A percentile compares a stretch with the other conserved stretches of the same genome.
phyloP scores from a whole-genome alignment of 1,140 invertebrate species.

The Sitophilus oryzae region DNA sequence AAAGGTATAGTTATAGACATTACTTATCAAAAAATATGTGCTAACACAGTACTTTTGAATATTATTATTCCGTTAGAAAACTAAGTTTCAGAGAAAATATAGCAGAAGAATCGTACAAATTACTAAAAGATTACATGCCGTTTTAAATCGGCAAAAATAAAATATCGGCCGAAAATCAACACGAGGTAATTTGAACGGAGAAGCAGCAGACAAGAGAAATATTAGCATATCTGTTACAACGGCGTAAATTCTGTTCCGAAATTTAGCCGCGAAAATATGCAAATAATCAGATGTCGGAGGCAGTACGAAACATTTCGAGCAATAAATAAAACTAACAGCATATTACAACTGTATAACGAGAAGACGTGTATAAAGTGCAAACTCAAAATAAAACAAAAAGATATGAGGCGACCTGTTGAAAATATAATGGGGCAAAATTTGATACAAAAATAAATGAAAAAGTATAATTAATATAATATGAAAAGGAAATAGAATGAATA shows the following conservation, averaged over 20 bases:
- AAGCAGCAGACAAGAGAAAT: not conserved
- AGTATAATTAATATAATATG: too few species aligned
- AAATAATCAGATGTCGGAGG: not conserved
- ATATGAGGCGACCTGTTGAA: not conserved
- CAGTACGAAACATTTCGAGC: not conserved
- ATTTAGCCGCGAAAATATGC: not conserved
- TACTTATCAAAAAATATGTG: too few species aligned
- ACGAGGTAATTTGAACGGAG: not conserved
- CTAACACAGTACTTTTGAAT: too few species aligned
- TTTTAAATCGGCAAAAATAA: too few species aligned
- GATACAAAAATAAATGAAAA: too few species aligned
- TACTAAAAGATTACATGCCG: too few species aligned
- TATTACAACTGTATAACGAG: not conserved
- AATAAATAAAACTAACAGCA: not conserved
- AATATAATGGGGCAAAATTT: not conserved
- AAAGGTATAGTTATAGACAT: too few species aligned
- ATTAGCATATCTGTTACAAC: not conserved
- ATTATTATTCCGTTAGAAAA: too few species aligned
- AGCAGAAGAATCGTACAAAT: too few species aligned
- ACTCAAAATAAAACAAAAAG: not conserved
- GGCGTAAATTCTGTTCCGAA: not conserved
- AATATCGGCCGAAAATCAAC: not conserved
- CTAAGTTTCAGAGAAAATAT: too few species aligned
- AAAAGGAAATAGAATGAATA: too few species aligned
- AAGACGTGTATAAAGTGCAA: not conserved